phyloP scores from a whole-genome alignment of 1,140 invertebrate genomes.

The Drosophila mauritiana region DNA sequence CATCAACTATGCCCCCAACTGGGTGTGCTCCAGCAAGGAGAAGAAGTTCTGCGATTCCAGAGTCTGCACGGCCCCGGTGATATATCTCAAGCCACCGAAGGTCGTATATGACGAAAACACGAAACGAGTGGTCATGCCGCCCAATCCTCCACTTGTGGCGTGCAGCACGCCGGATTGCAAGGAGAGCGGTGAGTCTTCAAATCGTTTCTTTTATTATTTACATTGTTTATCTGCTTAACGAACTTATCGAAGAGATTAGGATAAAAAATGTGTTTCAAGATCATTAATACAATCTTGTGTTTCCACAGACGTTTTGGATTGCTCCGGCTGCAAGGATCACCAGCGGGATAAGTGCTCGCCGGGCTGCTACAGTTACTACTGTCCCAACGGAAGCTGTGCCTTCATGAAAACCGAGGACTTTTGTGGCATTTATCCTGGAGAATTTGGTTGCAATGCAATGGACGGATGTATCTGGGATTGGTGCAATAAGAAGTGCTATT shows the following conservation, averaged over 20 bases:
- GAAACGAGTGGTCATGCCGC: slow-evolving; percentile 56
- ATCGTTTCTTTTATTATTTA: too few species aligned
- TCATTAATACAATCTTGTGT: too few species aligned
- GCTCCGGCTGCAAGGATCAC: slow-evolving; percentile 63
- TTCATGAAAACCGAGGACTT: slow-evolving; percentile 57
- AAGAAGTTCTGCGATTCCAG: slow-evolving; percentile 51
- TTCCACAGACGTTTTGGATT: slow-evolving; percentile 55
- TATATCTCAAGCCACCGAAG: slow-evolving; percentile 65
- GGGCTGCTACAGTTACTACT: slow-evolving; percentile 63
- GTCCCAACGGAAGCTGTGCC: slow-evolving; percentile 48
- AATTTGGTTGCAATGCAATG: slow-evolving; percentile 52
- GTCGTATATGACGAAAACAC: slow-evolving; percentile 26
- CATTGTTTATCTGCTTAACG: too few species aligned
- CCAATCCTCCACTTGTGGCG: slow-evolving; percentile 57
- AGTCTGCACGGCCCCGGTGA: slow-evolving; percentile 40
- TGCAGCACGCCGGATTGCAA: slow-evolving; percentile 56
- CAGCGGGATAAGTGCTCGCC: slow-evolving; percentile 52
- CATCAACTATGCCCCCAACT: slow-evolving; percentile 56
- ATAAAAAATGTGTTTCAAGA: too few species aligned
- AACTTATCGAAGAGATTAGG: too few species aligned
- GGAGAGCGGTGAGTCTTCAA: slow-evolving; percentile 46
- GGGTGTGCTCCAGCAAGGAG: slow-evolving; percentile 57
- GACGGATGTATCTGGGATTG: slow-evolving; percentile 72
- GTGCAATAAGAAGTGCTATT: slow-evolving; percentile 57
- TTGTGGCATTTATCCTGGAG: slow-evolving; percentile 58